Conservation (phyloP, 1,140 invertebrate species). For the Aphidius gifuensis region DNA sequence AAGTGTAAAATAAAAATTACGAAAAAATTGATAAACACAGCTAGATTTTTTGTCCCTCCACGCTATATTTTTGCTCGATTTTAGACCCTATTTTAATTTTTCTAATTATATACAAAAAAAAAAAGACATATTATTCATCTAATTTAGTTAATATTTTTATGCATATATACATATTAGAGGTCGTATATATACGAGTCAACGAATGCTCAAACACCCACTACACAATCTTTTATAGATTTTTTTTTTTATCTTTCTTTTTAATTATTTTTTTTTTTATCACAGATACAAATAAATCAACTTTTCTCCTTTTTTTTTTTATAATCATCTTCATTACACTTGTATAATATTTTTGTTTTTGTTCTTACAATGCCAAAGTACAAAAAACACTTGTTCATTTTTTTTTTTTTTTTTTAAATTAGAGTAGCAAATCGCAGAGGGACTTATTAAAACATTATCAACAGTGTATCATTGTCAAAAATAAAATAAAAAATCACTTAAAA, state of each 20-base stretch:
- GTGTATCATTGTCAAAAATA: too few relatives aligned
- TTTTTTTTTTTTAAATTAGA: constrained; percentile 3
- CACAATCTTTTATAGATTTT: constrained; percentile 14
- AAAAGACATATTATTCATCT: background rate
- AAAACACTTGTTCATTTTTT: background rate
- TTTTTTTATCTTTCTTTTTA: background rate
- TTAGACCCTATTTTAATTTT: background rate
- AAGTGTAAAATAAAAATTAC: too few relatives aligned
- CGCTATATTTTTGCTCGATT: too few relatives aligned
- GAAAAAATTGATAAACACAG: too few relatives aligned
- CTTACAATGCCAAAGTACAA: background rate
- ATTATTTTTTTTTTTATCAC: constrained; percentile 54
- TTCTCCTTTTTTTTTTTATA: constrained; percentile 26
- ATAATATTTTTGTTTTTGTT: constrained; percentile 3
- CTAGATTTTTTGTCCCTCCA: too few relatives aligned
- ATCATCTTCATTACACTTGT: constrained; percentile 3
- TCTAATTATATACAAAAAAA: constrained; percentile 48
- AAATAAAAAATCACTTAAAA: too few relatives aligned
- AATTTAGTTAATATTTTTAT: constrained; percentile 17
- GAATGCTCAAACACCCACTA: constrained; percentile 39
- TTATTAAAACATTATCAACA: too few relatives aligned
- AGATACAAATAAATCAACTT: constrained; percentile 65
- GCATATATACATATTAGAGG: constrained; percentile 35
- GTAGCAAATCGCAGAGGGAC: too few relatives aligned
- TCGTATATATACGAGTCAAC: constrained; percentile 41